These are phyloP conservation scores for Druon quercuslanigerum DNA, from an alignment of 1,140 invertebrate genomes.

Conservation along the genomic window DNA sequence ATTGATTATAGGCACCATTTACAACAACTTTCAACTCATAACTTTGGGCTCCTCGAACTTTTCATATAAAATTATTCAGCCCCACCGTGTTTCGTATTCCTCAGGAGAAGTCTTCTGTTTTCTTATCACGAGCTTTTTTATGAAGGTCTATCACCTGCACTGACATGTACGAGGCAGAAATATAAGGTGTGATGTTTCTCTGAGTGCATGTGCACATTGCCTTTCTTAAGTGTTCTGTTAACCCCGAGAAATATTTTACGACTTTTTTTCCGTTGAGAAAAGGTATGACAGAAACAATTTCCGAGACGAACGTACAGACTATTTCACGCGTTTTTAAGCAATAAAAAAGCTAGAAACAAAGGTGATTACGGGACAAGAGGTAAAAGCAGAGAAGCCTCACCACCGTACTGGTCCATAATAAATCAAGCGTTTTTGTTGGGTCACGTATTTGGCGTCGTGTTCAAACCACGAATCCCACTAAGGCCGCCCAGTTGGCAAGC, in stretches of 20 bases:
- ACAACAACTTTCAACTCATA: no score
- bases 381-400: conserved; percentile 62
- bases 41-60: no score
- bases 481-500: conserved; percentile 64
- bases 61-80: no score
- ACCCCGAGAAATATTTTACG: neutral
- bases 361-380: conserved; percentile 49
- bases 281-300: neutral
- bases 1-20: no score
- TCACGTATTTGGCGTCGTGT: conserved; percentile 65
- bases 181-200: neutral
- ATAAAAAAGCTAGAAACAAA: conserved; percentile 51
- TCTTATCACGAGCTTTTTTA: no score
- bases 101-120: no score
- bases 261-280: neutral
- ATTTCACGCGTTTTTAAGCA: conserved; percentile 28
- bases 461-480: conserved; percentile 66
- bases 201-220: neutral
- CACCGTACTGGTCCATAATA: conserved; percentile 60
- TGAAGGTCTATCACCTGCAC: no score
- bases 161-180: neutral
- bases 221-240: neutral
- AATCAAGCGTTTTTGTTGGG: conserved; percentile 69
- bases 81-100: no score
- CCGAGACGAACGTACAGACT: neutral